phyloP scores from a whole-genome alignment of 1,140 invertebrate genomes.

The Agrypnia vestita region DNA sequence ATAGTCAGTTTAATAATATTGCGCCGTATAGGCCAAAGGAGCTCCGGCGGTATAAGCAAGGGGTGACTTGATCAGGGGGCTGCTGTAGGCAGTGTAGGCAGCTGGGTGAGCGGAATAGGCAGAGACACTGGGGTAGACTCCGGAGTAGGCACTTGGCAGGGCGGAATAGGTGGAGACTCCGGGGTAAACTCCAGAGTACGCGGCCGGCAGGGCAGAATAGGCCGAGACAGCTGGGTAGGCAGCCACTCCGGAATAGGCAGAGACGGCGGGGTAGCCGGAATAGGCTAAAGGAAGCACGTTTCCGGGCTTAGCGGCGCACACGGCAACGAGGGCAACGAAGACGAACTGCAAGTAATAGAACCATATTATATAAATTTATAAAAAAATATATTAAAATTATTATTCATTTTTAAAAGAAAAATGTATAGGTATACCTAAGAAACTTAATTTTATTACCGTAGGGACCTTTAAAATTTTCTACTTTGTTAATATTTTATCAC shows the following conservation, averaged over 20 bases:
- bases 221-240: slow-evolving; percentile 62
- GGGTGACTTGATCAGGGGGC: slow-evolving; percentile 36
- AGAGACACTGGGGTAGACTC: slow-evolving; percentile 30
- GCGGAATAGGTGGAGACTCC: slow-evolving; percentile 1
- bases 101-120: slow-evolving; percentile 43
- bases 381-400: neutral
- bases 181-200: slow-evolving; percentile 19
- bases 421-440: no score
- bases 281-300: slow-evolving; percentile 67
- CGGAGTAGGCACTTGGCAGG: neutral
- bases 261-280: slow-evolving; percentile 64
- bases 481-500: no score
- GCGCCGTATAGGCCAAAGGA: slow-evolving; percentile 46
- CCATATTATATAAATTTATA: neutral
- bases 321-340: slow-evolving; percentile 70
- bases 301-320: slow-evolving; percentile 71
- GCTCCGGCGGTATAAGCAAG: slow-evolving; percentile 55
- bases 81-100: slow-evolving; percentile 35
- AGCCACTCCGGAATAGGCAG: slow-evolving; percentile 64
- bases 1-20: neutral
- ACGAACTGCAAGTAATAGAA: slow-evolving; percentile 65
- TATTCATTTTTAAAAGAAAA: no score
- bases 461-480: no score
- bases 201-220: slow-evolving; percentile 40
- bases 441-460: no score